A percentile compares a stretch with the other conserved stretches of the same genome.
Conservation (phyloP, 2,113 vertebrate species). For the Myotis yumanensis region DNA sequence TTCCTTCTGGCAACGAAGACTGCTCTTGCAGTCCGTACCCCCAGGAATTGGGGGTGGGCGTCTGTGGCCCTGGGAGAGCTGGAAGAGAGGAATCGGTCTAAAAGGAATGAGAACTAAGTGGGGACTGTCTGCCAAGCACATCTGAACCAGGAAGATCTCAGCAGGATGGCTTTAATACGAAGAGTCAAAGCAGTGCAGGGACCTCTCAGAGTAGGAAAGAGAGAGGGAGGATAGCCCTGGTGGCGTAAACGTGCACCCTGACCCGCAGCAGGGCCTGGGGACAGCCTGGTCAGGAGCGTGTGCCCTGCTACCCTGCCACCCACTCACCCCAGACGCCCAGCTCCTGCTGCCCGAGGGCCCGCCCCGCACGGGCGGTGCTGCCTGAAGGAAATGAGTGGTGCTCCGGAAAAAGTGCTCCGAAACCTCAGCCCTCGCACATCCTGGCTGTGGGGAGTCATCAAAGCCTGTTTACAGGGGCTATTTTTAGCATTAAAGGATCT, state of each 20-base stretch:
- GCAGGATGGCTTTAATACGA: neutral
- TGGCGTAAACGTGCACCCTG: neutral
- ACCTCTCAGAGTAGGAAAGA: neutral
- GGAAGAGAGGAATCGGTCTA: neutral
- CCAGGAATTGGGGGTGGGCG: too few relatives aligned
- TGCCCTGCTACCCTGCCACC: neutral
- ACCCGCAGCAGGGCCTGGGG: neutral
- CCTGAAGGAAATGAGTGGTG: constrained; percentile 84
- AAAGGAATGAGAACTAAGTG: neutral
- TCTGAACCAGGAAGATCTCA: neutral
- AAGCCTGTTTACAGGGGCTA: constrained; percentile 86
- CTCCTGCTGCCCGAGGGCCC: neutral
- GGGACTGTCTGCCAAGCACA: neutral
- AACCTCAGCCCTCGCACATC: constrained; percentile 84
- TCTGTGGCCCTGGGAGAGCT: neutral
- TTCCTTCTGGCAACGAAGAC: neutral
- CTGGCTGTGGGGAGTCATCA: constrained; percentile 88
- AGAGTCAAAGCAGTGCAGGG: neutral
- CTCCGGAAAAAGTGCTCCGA: constrained; percentile 85
- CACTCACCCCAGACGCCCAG: neutral
- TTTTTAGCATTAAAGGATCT: constrained; percentile 86
- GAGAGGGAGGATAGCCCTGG: too few relatives aligned
- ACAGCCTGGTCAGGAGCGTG: neutral
- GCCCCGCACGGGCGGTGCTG: constrained; percentile 69
- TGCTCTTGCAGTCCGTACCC: neutral